Percentiles rank a stretch among this genome's conserved stretches.
Conservation (phyloP, 2,113 vertebrate species). For the Elephas maximus region DNA sequence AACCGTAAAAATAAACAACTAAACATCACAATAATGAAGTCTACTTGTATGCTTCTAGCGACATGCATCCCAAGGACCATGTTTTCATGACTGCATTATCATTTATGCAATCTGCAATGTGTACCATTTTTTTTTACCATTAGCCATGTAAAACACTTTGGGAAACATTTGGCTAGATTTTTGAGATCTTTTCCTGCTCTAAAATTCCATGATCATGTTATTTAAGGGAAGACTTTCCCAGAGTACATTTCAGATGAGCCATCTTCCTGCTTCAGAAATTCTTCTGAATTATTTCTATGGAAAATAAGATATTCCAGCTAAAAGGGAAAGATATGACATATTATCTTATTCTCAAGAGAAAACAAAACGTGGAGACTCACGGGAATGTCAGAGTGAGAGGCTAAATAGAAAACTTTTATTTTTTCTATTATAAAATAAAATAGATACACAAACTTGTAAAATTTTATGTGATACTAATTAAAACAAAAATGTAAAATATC, state of each 20-base stretch:
- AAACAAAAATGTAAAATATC: not conserved
- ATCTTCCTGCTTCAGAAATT: not conserved
- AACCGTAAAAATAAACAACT: not conserved
- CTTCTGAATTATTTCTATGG: slow-evolving; percentile 62
- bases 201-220: slow-evolving; percentile 62
- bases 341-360: slow-evolving; percentile 43
- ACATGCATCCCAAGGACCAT: not conserved
- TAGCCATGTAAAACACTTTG: not conserved
- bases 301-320: slow-evolving; percentile 45
- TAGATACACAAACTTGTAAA: slow-evolving; percentile 16
- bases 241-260: slow-evolving; percentile 53
- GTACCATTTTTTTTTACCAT: not conserved
- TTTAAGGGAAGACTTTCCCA: slow-evolving; percentile 63
- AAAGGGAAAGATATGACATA: slow-evolving; percentile 64
- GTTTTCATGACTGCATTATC: not conserved
- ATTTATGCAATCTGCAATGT: not conserved
- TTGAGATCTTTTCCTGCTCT: not conserved
- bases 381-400: slow-evolving; percentile 64
- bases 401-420: slow-evolving; percentile 40
- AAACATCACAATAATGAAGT: not conserved
- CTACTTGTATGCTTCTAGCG: not conserved
- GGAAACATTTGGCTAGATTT: not conserved
- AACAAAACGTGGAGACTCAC: slow-evolving; percentile 40
- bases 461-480: slow-evolving; percentile 32
- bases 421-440: not conserved